phyloP scores from a whole-genome alignment of 1,140 invertebrate species.

The Paraescarpia echinospica region DNA sequence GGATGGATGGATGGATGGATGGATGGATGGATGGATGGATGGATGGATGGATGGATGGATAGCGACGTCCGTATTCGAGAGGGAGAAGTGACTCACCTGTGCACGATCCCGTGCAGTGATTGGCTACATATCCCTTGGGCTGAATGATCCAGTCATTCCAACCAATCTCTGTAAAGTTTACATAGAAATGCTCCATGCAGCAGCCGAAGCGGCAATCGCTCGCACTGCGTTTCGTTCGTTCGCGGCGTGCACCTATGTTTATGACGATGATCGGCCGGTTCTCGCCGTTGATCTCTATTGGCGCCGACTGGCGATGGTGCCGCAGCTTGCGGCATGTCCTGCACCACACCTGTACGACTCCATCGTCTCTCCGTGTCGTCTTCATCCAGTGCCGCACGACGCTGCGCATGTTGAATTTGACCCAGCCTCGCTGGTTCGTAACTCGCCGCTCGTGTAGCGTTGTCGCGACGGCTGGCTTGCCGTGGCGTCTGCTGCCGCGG shows the following conservation, averaged over 20 bases:
- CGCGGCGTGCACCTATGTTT: conserved; percentile 1
- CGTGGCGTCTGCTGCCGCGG: background rate
- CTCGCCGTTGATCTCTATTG: conserved; percentile 1
- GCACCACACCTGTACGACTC: background rate
- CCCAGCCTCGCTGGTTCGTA: background rate
- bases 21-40: too few species aligned
- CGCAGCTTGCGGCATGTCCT: background rate
- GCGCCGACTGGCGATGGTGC: background rate
- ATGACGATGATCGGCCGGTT: conserved; percentile 14
- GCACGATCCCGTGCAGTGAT: conserved; percentile 47
- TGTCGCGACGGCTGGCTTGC: background rate
- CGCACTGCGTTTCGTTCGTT: conserved; percentile 35
- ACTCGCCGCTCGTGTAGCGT: background rate
- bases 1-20: too few species aligned
- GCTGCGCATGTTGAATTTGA: background rate
- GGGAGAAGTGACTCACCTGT: conserved; percentile 28
- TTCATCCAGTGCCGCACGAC: background rate
- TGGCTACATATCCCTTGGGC: conserved; percentile 44
- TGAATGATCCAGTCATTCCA: conserved; percentile 49
- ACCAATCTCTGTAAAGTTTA: conserved; percentile 45
- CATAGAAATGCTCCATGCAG: conserved; percentile 41
- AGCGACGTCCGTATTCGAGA: background rate
- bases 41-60: conserved; percentile 16
- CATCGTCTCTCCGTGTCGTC: background rate
- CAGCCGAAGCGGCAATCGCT: conserved; percentile 35